Evolutionary conservation across 2,888 invertebrate species (phyloP).

Genomic region (Thymelicus sylvestris): DNA sequence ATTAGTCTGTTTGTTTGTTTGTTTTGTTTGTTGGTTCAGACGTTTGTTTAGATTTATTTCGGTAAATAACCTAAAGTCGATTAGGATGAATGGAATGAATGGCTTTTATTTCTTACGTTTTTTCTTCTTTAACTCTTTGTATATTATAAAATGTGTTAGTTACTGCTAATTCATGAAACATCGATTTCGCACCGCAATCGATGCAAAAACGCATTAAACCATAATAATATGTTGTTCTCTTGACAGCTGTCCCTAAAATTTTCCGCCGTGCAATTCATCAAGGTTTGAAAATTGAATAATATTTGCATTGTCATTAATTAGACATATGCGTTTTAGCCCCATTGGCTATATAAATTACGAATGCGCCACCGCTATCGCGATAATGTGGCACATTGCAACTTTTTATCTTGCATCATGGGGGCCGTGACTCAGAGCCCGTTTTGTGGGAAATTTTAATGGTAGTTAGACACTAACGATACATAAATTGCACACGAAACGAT

Average conservation of each 20-base stretch:
- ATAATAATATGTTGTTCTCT: constrained; percentile 7
- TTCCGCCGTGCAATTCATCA: constrained; percentile 7
- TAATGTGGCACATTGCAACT: constrained; percentile 40
- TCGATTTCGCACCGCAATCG: not conserved
- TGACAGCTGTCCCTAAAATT: constrained; percentile 17
- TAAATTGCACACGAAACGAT: constrained; percentile 17
- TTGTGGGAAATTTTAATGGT: constrained; percentile 39
- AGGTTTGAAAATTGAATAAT: constrained; percentile 23
- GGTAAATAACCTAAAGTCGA: too few relatives aligned
- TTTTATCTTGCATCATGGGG: constrained; percentile 38
- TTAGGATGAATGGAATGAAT: too few relatives aligned
- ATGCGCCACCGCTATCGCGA: constrained; percentile 39
- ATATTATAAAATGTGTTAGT: not conserved
- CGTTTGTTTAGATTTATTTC: not conserved
- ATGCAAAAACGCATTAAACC: constrained; percentile 12
- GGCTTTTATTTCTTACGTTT: too few relatives aligned
- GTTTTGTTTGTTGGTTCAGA: not conserved
- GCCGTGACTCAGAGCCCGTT: constrained; percentile 39
- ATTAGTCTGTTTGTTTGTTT: not conserved
- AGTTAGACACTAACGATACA: constrained; percentile 12
- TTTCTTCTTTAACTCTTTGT: too few relatives aligned
- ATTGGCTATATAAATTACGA: constrained; percentile 30
- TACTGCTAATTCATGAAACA: not conserved
- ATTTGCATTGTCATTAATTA: constrained; percentile 20
- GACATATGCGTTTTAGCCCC: constrained; percentile 16